A percentile compares a stretch with the other conserved stretches of the same genome.
These are phyloP conservation scores for Bombus polaris DNA, from an alignment of 1,140 invertebrate species.

Conservation along the genomic window DNA sequence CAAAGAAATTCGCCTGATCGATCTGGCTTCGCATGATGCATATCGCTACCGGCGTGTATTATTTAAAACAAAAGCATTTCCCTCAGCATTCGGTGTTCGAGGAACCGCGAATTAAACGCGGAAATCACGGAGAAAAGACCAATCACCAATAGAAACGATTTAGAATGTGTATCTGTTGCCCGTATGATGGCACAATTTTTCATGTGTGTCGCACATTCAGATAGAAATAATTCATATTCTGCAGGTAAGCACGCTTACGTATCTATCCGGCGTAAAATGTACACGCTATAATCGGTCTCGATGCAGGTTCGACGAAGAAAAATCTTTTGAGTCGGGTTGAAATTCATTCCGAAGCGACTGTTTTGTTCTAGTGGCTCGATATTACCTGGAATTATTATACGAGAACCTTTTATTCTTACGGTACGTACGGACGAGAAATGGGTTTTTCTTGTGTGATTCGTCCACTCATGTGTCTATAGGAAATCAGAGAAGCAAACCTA, in stretches of 20 bases:
- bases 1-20: conserved; percentile 8
- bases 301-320: not conserved
- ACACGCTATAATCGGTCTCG: conserved; percentile 3
- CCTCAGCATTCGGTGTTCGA: not conserved
- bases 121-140: conserved; percentile 15
- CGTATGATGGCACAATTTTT: conserved; percentile 54
- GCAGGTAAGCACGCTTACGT: conserved; percentile 30
- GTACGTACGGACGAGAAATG: not conserved
- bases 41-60: not conserved
- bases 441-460: not conserved
- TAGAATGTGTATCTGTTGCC: conserved; percentile 46
- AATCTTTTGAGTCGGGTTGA: not conserved
- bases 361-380: not conserved
- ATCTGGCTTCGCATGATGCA: not conserved
- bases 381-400: not conserved
- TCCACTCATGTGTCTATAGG: not conserved
- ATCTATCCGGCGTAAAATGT: conserved; percentile 46
- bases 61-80: conserved; percentile 21
- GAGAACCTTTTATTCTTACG: not conserved
- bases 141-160: conserved; percentile 40
- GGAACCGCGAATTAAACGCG: conserved; percentile 7
- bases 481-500: not conserved
- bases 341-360: not conserved
- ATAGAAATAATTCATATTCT: conserved; percentile 35
- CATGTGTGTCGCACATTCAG: conserved; percentile 25